phyloP scores from a whole-genome alignment of 92 coral and sea anemone species.

The Palythoa grandiflora region DNA sequence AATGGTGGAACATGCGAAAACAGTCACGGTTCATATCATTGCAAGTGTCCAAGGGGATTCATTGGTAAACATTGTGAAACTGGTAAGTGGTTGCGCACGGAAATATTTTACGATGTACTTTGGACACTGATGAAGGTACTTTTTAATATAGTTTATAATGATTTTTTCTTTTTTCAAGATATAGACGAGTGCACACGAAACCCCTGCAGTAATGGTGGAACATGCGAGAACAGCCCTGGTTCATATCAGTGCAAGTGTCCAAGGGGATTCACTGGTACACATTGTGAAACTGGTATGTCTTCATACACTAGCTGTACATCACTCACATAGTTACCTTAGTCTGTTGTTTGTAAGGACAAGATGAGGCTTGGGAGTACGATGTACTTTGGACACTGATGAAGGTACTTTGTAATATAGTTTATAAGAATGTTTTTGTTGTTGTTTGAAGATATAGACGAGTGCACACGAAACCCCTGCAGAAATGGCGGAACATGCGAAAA shows the following conservation, averaged over 20 bases:
- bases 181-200: not conserved
- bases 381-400: not conserved
- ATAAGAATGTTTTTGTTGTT: no score
- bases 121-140: not conserved
- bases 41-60: constrained; percentile 5
- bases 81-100: not conserved
- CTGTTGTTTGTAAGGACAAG: no score
- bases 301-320: no score
- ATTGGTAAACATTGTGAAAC: not conserved
- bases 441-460: not conserved
- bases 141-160: no score
- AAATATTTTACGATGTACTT: no score
- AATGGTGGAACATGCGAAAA: not conserved
- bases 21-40: constrained; percentile 1
- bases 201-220: not conserved
- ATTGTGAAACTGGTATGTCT: not conserved
- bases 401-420: not conserved
- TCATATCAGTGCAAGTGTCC: constrained; percentile 11
- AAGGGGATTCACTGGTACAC: constrained; percentile 2
- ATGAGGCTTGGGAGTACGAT: not conserved
- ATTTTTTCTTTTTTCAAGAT: not conserved
- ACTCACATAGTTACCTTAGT: no score
- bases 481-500: not conserved
- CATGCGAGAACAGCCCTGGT: not conserved
- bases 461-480: not conserved